Evolutionary conservation across 2,888 invertebrate genomes (phyloP).

Genomic region (Melipona bicolor): DNA sequence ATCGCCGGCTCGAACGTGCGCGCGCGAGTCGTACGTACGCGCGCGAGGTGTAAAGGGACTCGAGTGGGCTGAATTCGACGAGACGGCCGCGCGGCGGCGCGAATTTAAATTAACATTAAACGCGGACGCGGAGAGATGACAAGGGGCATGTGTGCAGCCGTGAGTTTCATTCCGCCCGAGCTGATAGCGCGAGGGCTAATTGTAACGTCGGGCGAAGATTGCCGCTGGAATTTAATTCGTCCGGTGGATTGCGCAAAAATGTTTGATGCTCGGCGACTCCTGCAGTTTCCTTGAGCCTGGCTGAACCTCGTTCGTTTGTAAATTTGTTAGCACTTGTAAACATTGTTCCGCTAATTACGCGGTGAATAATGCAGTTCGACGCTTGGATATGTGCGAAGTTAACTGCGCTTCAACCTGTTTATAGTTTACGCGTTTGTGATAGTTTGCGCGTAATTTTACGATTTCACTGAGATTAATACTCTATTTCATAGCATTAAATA

Average conservation of each 20-base stretch:
- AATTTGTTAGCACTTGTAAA: not conserved
- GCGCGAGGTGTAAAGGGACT: constrained; percentile 22
- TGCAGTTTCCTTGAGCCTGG: not conserved
- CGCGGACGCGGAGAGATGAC: not conserved
- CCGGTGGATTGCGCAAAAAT: not conserved
- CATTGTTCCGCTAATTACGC: not conserved
- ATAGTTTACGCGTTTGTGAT: not conserved
- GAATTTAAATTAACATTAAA: constrained; percentile 32
- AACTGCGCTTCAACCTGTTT: no score
- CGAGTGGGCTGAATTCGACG: constrained; percentile 24
- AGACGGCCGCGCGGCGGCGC: not conserved
- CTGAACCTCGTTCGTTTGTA: not conserved
- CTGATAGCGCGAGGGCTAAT: constrained; percentile 16
- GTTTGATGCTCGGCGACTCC: not conserved
- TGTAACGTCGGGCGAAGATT: not conserved
- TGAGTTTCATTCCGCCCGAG: not conserved
- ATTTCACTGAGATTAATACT: not conserved
- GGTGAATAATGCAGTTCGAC: not conserved
- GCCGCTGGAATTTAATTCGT: not conserved
- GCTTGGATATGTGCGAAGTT: not conserved
- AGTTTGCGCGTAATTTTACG: not conserved
- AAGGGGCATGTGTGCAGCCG: not conserved
- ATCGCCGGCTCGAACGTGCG: constrained; percentile 19
- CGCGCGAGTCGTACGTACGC: constrained; percentile 7
- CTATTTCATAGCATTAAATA: not conserved